Base-by-base conservation (phyloP, 2,888 invertebrate genomes). In the Drosophila ustulata region DNA sequence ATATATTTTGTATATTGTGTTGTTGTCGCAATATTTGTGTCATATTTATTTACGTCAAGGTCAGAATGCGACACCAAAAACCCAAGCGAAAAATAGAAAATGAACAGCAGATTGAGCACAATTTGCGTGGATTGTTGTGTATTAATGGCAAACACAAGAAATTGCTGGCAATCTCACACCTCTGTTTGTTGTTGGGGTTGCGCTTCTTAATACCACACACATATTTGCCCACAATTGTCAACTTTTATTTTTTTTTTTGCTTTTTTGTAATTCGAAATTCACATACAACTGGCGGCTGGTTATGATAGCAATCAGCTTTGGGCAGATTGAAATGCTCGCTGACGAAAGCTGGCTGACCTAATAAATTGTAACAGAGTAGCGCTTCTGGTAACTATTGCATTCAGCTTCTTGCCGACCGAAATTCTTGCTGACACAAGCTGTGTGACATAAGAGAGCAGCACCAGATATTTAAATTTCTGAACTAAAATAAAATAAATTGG, bases 41-140 rank as follows among this genome's bases (percentile, higher is more conserved):
- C 82, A 82, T 75, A 80, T 78, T 71, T 74, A 6, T 23, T 46
- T 45, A 49, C 69, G 67, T 82, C 82, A 82, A 82, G 82, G 82
- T 81, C 81, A 71, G 11, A 37, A 18, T 34, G 41, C 41, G 23
- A 26, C 56, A 46, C 26, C 30, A 37, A 41, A 45, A 47, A 32
- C 25, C 13, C 37, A 37, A n/a, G 37, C 37, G n/a, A n/a, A 37
- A 37, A 25, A 47, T 9, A 11, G n/a, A 23, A 43, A 61, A 41
- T 47, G 11, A 5, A 57, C 50, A 46, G 7, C 1, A 26, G 51
- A 45, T 57, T 61, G 50, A n/a, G 52, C 37, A 62, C 64, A 64
- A 45, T 72, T 56, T 49, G 30, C 37, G 6, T 8, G 34, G 28
- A 57, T 53, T 70, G 58, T 59, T 26, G 50, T 37, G 23, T 37